Percentiles rank a stretch among this genome's conserved stretches.
Conservation (phyloP, 2,113 vertebrate genomes). For the Gallinago media region DNA sequence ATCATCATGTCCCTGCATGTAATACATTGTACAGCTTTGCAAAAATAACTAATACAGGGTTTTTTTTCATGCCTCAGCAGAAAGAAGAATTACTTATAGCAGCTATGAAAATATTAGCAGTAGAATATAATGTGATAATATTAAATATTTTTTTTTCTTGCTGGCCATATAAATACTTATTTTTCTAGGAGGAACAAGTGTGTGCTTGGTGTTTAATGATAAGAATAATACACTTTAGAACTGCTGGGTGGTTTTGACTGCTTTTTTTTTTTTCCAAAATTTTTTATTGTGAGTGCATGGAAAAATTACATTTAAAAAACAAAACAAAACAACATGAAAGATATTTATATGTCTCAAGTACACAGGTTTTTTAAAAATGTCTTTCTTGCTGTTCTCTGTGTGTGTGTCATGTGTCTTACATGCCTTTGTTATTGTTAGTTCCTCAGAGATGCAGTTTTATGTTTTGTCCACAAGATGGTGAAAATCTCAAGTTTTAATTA, state of each 20-base stretch:
- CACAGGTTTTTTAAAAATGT: not conserved
- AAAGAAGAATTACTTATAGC: conserved; percentile 4
- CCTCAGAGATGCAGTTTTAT: conserved; percentile 66
- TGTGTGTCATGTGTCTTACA: not conserved
- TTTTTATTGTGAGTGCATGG: not conserved
- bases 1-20: conserved; percentile 7
- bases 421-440: conserved; percentile 25
- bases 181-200: not conserved
- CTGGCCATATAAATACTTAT: not conserved
- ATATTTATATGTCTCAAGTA: not conserved
- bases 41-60: not conserved
- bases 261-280: rapidly evolving
- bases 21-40: not conserved
- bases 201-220: not conserved
- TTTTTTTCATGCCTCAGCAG: not conserved
- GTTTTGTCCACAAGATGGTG: conserved; percentile 83
- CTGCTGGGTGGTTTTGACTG: not conserved
- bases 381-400: no score
- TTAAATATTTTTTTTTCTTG: conserved; percentile 38
- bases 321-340: not conserved
- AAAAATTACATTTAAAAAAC: not conserved
- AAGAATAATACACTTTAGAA: not conserved
- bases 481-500: conserved; percentile 79
- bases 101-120: conserved; percentile 33
- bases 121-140: conserved; percentile 2